Percentiles rank a stretch among this genome's conserved stretches.
These are phyloP conservation scores for Gymnoscelis rufifasciata DNA, from an alignment of 2,888 invertebrate genomes.

Conservation along the genomic window DNA sequence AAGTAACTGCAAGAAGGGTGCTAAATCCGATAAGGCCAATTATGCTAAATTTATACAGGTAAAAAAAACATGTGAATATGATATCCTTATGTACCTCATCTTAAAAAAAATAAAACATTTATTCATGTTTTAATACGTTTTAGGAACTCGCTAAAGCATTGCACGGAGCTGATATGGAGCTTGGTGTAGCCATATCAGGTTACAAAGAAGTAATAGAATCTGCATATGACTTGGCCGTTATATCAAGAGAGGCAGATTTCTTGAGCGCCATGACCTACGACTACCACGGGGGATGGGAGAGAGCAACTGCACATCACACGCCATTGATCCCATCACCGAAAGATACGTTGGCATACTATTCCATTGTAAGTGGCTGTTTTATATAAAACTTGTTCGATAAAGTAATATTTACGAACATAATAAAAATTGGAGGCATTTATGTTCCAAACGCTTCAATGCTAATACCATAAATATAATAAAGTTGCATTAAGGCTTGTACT, in stretches of 20 bases:
- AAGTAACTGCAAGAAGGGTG: slow-evolving; percentile 90
- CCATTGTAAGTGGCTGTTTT: slow-evolving; percentile 80
- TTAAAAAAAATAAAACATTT: too few relatives aligned
- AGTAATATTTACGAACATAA: neutral
- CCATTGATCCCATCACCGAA: slow-evolving; percentile 83
- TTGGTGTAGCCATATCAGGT: slow-evolving; percentile 92
- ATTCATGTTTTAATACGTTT: slow-evolving; percentile 15
- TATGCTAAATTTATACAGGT: slow-evolving; percentile 87
- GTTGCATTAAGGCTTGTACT: too few relatives aligned
- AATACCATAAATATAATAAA: too few relatives aligned
- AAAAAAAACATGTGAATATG: too few relatives aligned
- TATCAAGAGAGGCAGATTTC: slow-evolving; percentile 86
- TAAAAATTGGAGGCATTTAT: neutral
- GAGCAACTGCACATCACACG: slow-evolving; percentile 87
- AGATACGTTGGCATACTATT: slow-evolving; percentile 87
- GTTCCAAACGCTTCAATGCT: too few relatives aligned
- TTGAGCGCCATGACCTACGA: slow-evolving; percentile 93
- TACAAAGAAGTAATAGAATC: slow-evolving; percentile 93
- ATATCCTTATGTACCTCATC: too few relatives aligned
- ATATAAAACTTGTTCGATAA: neutral
- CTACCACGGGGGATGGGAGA: slow-evolving; percentile 94
- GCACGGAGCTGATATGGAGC: slow-evolving; percentile 82
- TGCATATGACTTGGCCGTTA: slow-evolving; percentile 87
- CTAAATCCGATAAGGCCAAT: slow-evolving; percentile 86
- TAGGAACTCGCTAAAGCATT: slow-evolving; percentile 84